Evolutionary conservation across 2,888 invertebrate genomes (phyloP).

Genomic region (Rhagonycha fulva): DNA sequence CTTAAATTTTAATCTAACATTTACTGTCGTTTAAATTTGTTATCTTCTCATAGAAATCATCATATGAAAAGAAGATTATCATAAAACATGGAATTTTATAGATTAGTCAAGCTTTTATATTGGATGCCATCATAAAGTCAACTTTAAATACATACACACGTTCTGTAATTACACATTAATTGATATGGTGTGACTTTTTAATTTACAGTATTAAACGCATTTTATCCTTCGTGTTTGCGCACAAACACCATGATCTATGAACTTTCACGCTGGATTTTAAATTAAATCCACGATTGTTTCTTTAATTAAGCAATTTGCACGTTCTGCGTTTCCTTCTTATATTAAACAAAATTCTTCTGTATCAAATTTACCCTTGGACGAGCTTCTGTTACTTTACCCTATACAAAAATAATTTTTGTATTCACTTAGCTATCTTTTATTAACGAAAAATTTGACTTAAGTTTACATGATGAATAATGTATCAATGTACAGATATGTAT

Average conservation of each 20-base stretch:
- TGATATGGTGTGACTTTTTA: not conserved
- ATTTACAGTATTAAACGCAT: not conserved
- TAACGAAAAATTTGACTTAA: not conserved
- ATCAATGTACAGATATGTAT: not conserved
- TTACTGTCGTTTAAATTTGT: conserved; percentile 28
- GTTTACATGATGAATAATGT: not conserved
- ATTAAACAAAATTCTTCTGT: not conserved
- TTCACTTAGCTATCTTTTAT: not conserved
- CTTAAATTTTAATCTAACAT: conserved; percentile 27
- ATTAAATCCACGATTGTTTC: not conserved
- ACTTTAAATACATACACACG: conserved; percentile 16
- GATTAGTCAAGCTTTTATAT: conserved; percentile 28
- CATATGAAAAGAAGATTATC: conserved; percentile 21
- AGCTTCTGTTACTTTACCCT: not conserved
- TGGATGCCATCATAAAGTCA: conserved; percentile 26
- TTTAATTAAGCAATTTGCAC: not conserved
- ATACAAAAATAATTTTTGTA: not conserved
- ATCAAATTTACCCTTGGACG: not conserved
- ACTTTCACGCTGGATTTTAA: not conserved
- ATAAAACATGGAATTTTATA: conserved; percentile 33
- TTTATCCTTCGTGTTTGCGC: not conserved
- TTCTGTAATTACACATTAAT: conserved; percentile 18
- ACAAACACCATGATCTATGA: not conserved
- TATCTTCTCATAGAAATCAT: conserved; percentile 18
- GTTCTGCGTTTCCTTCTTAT: not conserved